Percentiles rank a stretch among this genome's conserved stretches.
Conservation (phyloP, 2,113 vertebrate genomes). For the Salvelinus namaycush region DNA sequence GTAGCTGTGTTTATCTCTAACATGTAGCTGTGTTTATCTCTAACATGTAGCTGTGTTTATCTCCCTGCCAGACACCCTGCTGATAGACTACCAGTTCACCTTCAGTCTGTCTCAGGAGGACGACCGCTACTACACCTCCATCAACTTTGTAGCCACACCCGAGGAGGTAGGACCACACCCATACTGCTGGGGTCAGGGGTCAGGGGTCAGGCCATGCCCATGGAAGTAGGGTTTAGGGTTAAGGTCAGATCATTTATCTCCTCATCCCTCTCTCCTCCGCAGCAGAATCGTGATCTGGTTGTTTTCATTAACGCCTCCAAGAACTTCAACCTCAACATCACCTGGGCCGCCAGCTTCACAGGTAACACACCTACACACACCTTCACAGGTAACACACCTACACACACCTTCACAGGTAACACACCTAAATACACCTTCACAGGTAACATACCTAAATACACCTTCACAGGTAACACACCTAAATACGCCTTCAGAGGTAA, state of each 20-base stretch:
- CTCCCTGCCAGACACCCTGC: conserved; percentile 83
- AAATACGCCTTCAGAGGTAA: no score
- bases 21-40: background rate
- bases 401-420: no score
- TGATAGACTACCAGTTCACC: conserved; percentile 99
- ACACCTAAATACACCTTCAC: no score
- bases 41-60: background rate
- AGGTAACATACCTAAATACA: no score
- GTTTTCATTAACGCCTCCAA: conserved; percentile 99
- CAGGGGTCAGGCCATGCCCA: no score
- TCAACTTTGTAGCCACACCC: conserved; percentile 97
- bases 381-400: no score
- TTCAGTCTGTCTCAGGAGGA: conserved; percentile 99
- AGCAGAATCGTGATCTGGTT: conserved; percentile 97
- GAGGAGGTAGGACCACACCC: conserved; percentile 82
- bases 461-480: conserved; percentile 77
- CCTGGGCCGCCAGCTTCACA: conserved; percentile 94
- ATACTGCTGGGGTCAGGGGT: no score
- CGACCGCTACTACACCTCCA: conserved; percentile 96
- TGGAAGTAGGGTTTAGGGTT: no score
- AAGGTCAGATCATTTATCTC: no score
- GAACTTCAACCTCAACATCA: conserved; percentile 99
- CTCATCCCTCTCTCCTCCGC: conserved; percentile 2
- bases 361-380: conserved; percentile 67
- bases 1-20: background rate